phyloP scores from a whole-genome alignment of 2,797 vertebrate genomes.

The Liasis olivaceus region DNA sequence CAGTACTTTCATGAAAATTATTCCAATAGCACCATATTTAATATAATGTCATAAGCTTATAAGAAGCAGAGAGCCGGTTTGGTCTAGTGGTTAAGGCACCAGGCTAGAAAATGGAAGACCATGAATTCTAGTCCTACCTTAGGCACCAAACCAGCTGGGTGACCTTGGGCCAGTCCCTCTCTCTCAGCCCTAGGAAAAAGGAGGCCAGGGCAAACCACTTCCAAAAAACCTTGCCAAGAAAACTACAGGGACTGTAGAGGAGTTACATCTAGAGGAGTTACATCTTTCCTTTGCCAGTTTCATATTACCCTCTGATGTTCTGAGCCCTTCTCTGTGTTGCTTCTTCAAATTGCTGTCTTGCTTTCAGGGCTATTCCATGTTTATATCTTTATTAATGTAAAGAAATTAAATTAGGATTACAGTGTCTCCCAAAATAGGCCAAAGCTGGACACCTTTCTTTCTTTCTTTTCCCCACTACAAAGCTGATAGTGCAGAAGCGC shows the following conservation, averaged over 20 bases:
- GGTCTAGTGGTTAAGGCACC: not conserved
- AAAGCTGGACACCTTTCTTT: not conserved
- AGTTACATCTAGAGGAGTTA: conserved; percentile 8
- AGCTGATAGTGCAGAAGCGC: not conserved
- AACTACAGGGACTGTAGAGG: not conserved
- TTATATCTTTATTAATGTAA: not conserved
- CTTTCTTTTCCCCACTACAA: not conserved
- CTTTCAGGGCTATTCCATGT: not conserved
- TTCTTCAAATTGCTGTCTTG: not conserved
- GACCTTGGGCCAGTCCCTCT: not conserved
- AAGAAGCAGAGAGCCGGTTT: not conserved
- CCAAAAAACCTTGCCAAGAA: not conserved
- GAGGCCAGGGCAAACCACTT: not conserved
- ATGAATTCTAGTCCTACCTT: not conserved
- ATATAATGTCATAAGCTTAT: not conserved
- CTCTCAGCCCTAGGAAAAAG: not conserved
- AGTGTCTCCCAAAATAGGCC: not conserved
- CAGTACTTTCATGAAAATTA: not conserved
- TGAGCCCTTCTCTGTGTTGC: not conserved
- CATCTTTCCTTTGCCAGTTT: conserved; percentile 12
- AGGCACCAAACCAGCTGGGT: not conserved
- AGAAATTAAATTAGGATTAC: conserved; percentile 5
- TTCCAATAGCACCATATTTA: not conserved
- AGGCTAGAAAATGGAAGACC: not conserved
- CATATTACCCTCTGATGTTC: not conserved